Conservation (phyloP, 2,113 vertebrate genomes). For the Taurulus bubalis region DNA sequence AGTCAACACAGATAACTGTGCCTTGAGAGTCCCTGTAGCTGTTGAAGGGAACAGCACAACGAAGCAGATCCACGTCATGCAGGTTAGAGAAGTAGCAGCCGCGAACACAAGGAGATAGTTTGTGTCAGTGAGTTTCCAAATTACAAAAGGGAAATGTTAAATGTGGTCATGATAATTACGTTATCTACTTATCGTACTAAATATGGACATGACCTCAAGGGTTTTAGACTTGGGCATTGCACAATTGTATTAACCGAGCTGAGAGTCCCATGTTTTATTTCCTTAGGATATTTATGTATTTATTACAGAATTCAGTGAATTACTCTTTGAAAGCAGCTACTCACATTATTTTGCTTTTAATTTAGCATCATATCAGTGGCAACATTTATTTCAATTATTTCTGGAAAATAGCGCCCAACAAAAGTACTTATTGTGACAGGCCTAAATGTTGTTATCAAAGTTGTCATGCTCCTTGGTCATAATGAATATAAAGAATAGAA, state of each 20-base stretch:
- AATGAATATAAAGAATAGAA: conserved; percentile 3
- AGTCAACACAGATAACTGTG: neutral
- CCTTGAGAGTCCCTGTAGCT: neutral
- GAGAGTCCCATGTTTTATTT: neutral
- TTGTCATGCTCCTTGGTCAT: neutral
- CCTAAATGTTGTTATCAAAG: neutral
- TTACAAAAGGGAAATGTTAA: neutral
- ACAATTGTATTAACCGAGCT: neutral
- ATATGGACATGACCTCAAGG: too few species aligned
- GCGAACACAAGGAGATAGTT: neutral
- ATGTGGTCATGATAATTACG: too few species aligned
- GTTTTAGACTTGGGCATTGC: neutral
- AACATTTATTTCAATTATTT: too few species aligned
- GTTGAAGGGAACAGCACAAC: neutral
- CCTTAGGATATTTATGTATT: neutral
- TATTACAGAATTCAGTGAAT: neutral
- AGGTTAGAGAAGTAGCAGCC: neutral
- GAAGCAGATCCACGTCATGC: neutral
- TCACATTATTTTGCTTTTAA: neutral
- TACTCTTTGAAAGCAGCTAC: neutral
- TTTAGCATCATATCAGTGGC: neutral
- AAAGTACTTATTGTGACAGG: neutral
- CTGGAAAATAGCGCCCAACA: neutral
- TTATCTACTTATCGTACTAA: too few species aligned
- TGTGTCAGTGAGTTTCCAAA: neutral